These are phyloP conservation scores for Athene noctua DNA, from an alignment of 2,113 vertebrate genomes.

Conservation along the genomic window DNA sequence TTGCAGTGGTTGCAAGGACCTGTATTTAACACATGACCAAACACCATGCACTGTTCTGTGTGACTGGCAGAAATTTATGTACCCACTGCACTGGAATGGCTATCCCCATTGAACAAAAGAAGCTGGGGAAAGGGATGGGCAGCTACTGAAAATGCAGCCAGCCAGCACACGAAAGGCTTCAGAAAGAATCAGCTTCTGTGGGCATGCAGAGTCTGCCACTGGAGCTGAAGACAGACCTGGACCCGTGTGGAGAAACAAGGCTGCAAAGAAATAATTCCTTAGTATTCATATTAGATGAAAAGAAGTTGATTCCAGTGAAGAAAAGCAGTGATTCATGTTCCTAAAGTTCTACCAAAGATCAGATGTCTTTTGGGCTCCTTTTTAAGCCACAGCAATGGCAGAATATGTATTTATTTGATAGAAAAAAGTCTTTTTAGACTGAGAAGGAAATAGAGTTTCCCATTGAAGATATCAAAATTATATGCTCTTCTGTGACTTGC, in stretches of 20 bases:
- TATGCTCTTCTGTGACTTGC: not conserved
- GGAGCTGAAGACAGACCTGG: not conserved
- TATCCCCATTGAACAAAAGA: not conserved
- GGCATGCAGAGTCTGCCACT: fast-evolving
- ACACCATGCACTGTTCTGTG: not conserved
- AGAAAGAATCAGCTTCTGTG: fast-evolving
- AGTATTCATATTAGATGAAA: not conserved
- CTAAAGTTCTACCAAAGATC: not conserved
- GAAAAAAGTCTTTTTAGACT: not conserved
- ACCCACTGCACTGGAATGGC: not conserved
- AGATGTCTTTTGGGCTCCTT: not conserved
- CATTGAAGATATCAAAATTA: not conserved
- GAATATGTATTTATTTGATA: not conserved
- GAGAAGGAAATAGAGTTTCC: not conserved
- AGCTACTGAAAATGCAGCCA: not conserved
- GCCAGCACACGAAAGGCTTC: fast-evolving
- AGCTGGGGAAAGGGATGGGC: not conserved
- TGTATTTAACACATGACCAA: not conserved
- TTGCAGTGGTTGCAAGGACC: not conserved
- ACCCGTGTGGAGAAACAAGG: not conserved
- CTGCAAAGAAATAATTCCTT: not conserved
- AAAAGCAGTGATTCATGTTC: not conserved
- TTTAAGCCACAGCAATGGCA: not conserved
- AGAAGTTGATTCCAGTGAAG: not conserved
- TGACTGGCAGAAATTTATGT: not conserved